phyloP scores from a whole-genome alignment of 2,888 invertebrate species.

The Ophion costatus region DNA sequence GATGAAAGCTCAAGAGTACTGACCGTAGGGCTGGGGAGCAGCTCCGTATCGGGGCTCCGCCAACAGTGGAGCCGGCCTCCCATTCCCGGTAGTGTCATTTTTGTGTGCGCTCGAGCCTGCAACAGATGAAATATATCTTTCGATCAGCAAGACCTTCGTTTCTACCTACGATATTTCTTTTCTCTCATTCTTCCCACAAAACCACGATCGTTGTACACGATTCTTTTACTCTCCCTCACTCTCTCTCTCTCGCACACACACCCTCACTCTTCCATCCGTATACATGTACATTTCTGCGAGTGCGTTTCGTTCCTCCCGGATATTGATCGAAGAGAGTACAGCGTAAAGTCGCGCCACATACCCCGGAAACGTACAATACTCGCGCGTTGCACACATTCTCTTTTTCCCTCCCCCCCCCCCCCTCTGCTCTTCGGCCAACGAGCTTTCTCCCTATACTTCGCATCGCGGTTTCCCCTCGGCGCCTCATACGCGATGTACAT shows the following conservation, averaged over 20 bases:
- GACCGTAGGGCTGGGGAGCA: conserved; percentile 94
- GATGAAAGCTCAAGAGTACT: conserved; percentile 83
- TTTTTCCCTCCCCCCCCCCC: conserved; percentile 18
- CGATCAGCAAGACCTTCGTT: conserved; percentile 70
- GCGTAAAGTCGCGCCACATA: conserved; percentile 40
- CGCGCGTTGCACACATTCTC: conserved; percentile 41
- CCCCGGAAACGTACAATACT: conserved; percentile 63
- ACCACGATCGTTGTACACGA: neutral
- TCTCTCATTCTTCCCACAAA: conserved; percentile 2
- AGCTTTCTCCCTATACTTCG: conserved; percentile 26
- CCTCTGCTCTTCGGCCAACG: conserved; percentile 13
- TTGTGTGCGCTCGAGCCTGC: conserved; percentile 81
- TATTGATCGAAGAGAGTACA: conserved; percentile 60
- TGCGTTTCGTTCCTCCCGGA: conserved; percentile 59
- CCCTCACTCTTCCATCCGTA: conserved; percentile 1
- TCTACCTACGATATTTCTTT: conserved; percentile 27
- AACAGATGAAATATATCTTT: conserved; percentile 74
- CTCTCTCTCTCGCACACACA: conserved; percentile 32
- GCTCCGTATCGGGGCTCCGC: conserved; percentile 96
- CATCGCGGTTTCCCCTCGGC: neutral
- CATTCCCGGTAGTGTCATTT: conserved; percentile 82
- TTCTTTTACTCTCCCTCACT: conserved; percentile 22
- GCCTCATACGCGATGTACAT: neutral
- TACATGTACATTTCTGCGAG: conserved; percentile 22
- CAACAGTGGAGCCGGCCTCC: conserved; percentile 92